Conservation (phyloP, 2,888 invertebrate species). For the Melinaea marsaeus region DNA sequence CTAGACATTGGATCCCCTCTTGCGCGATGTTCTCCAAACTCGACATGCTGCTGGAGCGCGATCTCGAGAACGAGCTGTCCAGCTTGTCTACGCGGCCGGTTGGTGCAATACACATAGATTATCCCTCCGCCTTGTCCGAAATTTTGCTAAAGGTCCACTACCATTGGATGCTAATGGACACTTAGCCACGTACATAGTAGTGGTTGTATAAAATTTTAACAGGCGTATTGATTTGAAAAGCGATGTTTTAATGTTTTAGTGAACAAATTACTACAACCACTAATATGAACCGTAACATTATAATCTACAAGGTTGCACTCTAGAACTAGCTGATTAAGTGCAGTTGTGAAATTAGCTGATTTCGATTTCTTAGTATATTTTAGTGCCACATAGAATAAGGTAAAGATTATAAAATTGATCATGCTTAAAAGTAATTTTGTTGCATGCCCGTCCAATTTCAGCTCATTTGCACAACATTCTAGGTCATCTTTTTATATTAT, state of each 20-base stretch:
- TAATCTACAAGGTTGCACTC: constrained; percentile 54
- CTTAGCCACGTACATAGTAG: constrained; percentile 31
- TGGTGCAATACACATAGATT: constrained; percentile 58
- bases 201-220: constrained; percentile 16
- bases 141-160: constrained; percentile 30
- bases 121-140: constrained; percentile 42
- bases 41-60: constrained; percentile 98
- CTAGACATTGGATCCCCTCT: constrained; percentile 96
- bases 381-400: constrained; percentile 29
- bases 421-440: constrained; percentile 48
- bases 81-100: constrained; percentile 93
- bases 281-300: constrained; percentile 12
- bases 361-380: constrained; percentile 44
- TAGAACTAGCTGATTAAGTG: constrained; percentile 55
- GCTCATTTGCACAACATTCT: constrained; percentile 66
- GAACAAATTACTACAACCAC: constrained; percentile 11
- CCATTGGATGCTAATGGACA: constrained; percentile 33
- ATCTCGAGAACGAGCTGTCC: constrained; percentile 97
- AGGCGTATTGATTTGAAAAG: neutral
- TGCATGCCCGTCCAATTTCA: constrained; percentile 73
- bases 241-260: neutral
- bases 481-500: constrained; percentile 9
- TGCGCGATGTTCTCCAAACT: constrained; percentile 97
- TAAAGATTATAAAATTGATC: constrained; percentile 40
- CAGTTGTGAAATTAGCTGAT: constrained; percentile 73